A percentile compares a stretch with the other conserved stretches of the same genome.
Evolutionary conservation across 2,797 vertebrate genomes (phyloP).

Genomic region (Myotis daubentonii): DNA sequence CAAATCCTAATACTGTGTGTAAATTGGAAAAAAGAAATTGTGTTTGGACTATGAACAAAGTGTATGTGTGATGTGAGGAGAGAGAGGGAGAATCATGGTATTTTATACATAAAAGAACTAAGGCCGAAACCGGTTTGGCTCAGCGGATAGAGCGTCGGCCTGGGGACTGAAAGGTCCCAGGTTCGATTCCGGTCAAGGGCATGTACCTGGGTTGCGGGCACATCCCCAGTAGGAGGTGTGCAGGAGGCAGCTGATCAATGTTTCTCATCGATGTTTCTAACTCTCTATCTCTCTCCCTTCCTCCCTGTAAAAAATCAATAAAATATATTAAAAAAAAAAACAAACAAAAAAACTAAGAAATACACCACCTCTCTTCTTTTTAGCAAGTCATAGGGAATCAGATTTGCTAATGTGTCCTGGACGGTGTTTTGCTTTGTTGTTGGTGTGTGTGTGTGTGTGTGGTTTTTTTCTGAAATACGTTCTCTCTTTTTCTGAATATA

Average conservation of each 20-base stretch:
- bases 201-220: too few species aligned
- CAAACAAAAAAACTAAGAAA: neutral
- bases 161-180: too few species aligned
- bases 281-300: too few species aligned
- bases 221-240: too few species aligned
- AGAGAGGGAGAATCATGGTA: neutral
- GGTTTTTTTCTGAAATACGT: constrained; percentile 5
- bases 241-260: too few species aligned
- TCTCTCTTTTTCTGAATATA: constrained; percentile 77
- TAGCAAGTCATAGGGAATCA: neutral
- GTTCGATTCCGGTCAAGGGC: too few species aligned
- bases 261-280: too few species aligned
- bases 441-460: too few species aligned
- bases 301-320: too few species aligned
- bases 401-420: neutral
- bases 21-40: neutral
- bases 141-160: too few species aligned
- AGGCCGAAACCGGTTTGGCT: too few species aligned
- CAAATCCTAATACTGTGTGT: neutral
- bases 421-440: neutral
- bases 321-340: too few species aligned
- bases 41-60: neutral
- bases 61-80: neutral
- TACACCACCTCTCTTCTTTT: neutral
- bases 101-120: neutral